Evolutionary conservation across 2,797 vertebrate genomes (phyloP).

Genomic region (Ceryle rudis): DNA sequence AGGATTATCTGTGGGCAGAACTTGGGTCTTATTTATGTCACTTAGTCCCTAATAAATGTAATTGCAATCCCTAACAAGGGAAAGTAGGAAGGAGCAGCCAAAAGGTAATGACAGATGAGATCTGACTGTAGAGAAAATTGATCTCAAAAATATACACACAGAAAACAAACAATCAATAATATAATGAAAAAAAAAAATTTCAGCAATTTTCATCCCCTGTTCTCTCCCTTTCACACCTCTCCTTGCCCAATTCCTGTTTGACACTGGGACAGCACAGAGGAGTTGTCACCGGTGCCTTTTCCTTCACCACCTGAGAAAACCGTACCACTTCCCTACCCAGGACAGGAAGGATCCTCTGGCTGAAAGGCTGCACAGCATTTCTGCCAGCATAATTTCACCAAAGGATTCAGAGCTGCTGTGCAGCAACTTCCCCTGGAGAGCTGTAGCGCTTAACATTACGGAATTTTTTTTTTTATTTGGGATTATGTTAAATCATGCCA

Average conservation of each 20-base stretch:
- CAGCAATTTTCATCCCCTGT: not conserved
- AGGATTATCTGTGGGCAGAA: not conserved
- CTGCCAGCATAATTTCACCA: not conserved
- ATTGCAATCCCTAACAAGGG: not conserved
- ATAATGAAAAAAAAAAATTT: not conserved
- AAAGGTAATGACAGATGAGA: not conserved
- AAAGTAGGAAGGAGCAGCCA: not conserved
- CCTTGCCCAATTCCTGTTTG: not conserved
- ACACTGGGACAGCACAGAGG: not conserved
- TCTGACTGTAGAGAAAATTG: not conserved
- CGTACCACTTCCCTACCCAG: fast-evolving
- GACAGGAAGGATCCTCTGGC: not conserved
- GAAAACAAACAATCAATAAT: not conserved
- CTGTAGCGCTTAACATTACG: not conserved
- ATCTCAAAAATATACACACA: not conserved
- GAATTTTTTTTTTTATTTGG: too few relatives aligned
- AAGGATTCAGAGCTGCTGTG: not conserved
- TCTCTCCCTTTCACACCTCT: not conserved
- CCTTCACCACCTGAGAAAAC: not conserved
- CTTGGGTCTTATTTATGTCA: not conserved
- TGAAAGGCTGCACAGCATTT: not conserved
- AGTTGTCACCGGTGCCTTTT: not conserved
- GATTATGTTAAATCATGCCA: not conserved
- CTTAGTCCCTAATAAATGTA: not conserved
- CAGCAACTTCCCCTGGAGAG: not conserved